Conservation (phyloP, 1,140 invertebrate species). For the Microplitis demolitor region DNA sequence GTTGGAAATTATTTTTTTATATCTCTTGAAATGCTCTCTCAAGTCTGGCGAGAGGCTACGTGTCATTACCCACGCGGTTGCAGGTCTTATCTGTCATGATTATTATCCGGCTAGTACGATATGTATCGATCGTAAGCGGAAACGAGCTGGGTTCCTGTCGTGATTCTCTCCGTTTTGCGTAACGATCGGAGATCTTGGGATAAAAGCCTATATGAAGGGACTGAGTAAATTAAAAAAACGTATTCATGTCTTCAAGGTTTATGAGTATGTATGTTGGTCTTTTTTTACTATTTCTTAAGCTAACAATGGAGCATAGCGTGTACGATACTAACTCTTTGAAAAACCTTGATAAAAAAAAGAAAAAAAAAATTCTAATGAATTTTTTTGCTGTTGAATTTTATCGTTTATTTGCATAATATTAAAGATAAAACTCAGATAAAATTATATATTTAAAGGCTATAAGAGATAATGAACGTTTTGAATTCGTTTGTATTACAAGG, state of each 20-base stretch:
- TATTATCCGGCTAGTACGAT: not conserved
- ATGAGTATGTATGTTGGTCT: not conserved
- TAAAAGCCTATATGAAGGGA: not conserved
- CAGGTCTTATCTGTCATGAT: conserved; percentile 1
- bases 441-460: too few species aligned
- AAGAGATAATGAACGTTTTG: too few species aligned
- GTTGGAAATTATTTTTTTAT: too few species aligned
- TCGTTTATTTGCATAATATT: not conserved
- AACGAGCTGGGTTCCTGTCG: conserved; percentile 9
- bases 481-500: too few species aligned
- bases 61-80: conserved; percentile 16
- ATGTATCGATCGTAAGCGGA: conserved; percentile 1
- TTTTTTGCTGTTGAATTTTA: too few species aligned
- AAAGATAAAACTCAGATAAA: not conserved
- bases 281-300: not conserved
- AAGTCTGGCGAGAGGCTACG: conserved; percentile 6
- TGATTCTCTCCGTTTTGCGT: conserved; percentile 9
- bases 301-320: not conserved
- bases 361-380: too few species aligned
- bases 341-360: too few species aligned
- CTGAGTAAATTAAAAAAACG: not conserved
- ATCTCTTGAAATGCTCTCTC: not conserved
- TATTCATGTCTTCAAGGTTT: not conserved
- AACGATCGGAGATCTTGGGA: conserved; percentile 9
- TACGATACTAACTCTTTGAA: not conserved